Conservation (phyloP, 2,113 vertebrate species). For the Hippocampus zosterae region DNA sequence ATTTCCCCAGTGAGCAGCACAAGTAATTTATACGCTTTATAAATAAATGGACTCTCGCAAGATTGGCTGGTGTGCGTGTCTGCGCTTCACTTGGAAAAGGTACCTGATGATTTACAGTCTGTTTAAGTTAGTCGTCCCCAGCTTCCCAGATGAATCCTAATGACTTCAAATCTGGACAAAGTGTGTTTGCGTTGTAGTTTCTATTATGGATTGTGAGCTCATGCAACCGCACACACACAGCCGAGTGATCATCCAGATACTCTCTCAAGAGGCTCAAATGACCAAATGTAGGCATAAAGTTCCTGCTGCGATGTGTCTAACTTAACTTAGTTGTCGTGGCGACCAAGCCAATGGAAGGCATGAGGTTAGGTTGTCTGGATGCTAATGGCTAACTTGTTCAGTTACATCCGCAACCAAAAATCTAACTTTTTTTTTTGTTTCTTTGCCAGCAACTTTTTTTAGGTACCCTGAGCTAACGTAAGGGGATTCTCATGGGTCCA, state of each 20-base stretch:
- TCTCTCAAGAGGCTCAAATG: constrained; percentile 20
- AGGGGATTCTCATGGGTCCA: too few species aligned
- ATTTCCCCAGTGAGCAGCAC: not conserved
- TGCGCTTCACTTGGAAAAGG: not conserved
- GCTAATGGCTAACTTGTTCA: not conserved
- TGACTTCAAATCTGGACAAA: not conserved
- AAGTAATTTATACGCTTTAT: not conserved
- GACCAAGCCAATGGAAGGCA: not conserved
- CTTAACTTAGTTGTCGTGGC: constrained; percentile 1
- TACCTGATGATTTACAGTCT: not conserved
- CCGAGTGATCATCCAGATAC: constrained; percentile 9
- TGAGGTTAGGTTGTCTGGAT: not conserved
- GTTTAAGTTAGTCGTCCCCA: not conserved
- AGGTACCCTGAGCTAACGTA: too few species aligned
- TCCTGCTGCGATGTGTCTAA: constrained; percentile 1
- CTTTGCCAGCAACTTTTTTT: not conserved
- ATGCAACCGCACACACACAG: not conserved
- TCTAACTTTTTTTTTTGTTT: not conserved
- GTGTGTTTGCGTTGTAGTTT: not conserved
- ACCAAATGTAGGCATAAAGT: constrained; percentile 43
- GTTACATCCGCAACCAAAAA: too few species aligned
- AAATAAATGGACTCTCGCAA: not conserved
- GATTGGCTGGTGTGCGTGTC: not conserved
- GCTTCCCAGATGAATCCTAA: not conserved
- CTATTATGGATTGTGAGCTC: not conserved